Conservation (phyloP, 2,888 invertebrate species). For the Watsonalla binaria region DNA sequence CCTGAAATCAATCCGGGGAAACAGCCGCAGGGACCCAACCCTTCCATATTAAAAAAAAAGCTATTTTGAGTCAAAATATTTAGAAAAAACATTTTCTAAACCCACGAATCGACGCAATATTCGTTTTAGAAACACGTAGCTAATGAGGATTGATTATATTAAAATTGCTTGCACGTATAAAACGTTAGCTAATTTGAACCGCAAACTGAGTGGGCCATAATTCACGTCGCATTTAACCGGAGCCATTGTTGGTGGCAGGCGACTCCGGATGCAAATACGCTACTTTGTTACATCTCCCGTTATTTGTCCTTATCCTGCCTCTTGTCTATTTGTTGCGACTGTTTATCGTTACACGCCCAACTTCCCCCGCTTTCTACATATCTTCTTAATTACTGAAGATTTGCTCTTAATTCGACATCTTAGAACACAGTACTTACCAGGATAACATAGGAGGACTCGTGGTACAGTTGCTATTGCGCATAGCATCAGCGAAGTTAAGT, state of each 20-base stretch:
- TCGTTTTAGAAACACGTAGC: constrained; percentile 2
- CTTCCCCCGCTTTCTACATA: constrained; percentile 8
- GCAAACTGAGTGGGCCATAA: constrained; percentile 19
- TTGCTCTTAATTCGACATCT: neutral
- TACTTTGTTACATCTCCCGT: constrained; percentile 9
- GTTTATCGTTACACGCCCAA: constrained; percentile 14
- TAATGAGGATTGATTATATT: neutral
- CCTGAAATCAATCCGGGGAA: no score
- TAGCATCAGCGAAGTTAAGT: no score
- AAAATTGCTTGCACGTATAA: neutral
- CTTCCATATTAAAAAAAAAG: no score
- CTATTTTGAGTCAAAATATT: no score
- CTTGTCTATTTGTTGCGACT: constrained; percentile 1
- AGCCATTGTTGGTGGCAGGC: constrained; percentile 2
- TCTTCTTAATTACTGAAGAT: constrained; percentile 1
- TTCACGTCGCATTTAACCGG: constrained; percentile 18
- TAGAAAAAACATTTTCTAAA: no score
- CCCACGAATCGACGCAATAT: neutral
- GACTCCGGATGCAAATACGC: constrained; percentile 3
- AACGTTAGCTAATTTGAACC: constrained; percentile 9
- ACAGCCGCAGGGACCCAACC: no score
- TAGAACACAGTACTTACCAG: neutral
- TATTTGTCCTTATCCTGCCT: constrained; percentile 11
- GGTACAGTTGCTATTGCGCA: no score
- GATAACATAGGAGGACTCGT: neutral